phyloP scores from a whole-genome alignment of 2,113 vertebrate species.

The Gallinago undulata region DNA sequence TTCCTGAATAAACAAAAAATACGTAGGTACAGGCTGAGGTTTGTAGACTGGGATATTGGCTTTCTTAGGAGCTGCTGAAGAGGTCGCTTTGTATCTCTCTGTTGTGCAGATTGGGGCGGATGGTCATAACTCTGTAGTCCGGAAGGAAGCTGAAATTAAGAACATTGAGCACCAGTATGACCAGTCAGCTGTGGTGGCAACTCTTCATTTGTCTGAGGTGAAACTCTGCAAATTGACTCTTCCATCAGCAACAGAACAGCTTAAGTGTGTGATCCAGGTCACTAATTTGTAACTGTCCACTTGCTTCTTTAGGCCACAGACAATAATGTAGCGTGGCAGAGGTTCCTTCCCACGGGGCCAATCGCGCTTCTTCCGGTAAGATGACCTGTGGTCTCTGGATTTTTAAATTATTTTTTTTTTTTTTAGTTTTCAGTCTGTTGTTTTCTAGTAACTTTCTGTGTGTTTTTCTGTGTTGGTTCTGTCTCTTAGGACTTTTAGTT shows the following conservation, averaged over 20 bases:
- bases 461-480: background rate
- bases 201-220: conserved; percentile 92
- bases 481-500: background rate
- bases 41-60: background rate
- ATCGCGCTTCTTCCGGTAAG: conserved; percentile 95
- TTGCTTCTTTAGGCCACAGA: conserved; percentile 84
- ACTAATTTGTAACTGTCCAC: background rate
- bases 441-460: background rate
- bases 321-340: conserved; percentile 97
- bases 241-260: background rate
- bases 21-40: background rate
- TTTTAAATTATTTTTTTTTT: background rate
- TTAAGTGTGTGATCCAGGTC: background rate
- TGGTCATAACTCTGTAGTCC: conserved; percentile 90
- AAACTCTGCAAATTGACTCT: background rate
- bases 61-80: background rate
- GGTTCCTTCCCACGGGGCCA: conserved; percentile 94
- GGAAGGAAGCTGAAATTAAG: conserved; percentile 83
- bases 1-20: background rate
- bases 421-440: background rate
- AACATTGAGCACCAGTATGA: conserved; percentile 90
- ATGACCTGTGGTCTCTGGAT: background rate
- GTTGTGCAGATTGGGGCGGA: conserved; percentile 89
- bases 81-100: background rate
- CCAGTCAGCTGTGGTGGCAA: conserved; percentile 95